Conservation (phyloP, 2,888 invertebrate species). For the Pyralis farinalis region DNA sequence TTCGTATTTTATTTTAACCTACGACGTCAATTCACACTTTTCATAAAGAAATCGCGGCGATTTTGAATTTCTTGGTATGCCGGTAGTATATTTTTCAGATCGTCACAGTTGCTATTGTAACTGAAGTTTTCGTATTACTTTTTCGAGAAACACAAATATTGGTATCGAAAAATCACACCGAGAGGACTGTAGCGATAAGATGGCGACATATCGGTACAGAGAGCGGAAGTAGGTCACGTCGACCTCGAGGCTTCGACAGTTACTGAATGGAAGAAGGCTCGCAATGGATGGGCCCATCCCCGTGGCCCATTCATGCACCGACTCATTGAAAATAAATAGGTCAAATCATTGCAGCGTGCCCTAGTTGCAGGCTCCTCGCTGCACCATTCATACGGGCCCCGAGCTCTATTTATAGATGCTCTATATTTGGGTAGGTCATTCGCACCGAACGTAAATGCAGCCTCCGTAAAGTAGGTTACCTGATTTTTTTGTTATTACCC, state of each 20-base stretch:
- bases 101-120: conserved; percentile 12
- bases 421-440: conserved; percentile 77
- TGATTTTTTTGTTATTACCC: conserved; percentile 69
- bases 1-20: conserved; percentile 34
- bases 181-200: conserved; percentile 12
- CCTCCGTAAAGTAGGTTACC: conserved; percentile 75
- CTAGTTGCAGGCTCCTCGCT: conserved; percentile 62
- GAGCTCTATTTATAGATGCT: conserved; percentile 69
- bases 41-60: conserved; percentile 38
- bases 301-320: conserved; percentile 74
- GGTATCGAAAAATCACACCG: conserved; percentile 8
- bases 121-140: not conserved
- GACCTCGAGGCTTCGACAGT: conserved; percentile 63
- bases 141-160: conserved; percentile 7
- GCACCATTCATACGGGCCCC: conserved; percentile 67
- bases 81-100: conserved; percentile 26
- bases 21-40: conserved; percentile 35
- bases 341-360: conserved; percentile 76
- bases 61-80: conserved; percentile 35
- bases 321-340: conserved; percentile 79
- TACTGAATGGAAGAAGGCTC: conserved; percentile 72
- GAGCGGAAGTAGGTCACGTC: conserved; percentile 62
- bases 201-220: conserved; percentile 16
- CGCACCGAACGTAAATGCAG: conserved; percentile 66
- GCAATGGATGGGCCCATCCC: conserved; percentile 64